Conservation (phyloP, 2,797 vertebrate species). For the Syngnathus acus region DNA sequence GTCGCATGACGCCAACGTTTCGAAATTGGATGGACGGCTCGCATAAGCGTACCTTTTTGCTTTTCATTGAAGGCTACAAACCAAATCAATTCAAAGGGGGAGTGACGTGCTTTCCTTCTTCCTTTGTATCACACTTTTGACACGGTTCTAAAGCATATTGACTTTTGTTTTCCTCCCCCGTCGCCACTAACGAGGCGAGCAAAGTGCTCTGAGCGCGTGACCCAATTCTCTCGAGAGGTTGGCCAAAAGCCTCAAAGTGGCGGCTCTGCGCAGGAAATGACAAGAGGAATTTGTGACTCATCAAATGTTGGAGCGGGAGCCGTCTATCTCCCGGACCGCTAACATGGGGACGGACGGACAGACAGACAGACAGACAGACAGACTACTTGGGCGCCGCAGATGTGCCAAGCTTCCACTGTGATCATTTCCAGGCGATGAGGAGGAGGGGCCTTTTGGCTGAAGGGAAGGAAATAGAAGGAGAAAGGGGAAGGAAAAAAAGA, state of each 20-base stretch:
- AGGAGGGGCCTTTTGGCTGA: slow-evolving; percentile 5
- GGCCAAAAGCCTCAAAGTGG: neutral
- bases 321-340: neutral
- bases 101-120: too few species aligned
- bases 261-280: neutral
- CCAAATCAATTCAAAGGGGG: too few species aligned
- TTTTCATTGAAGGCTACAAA: too few species aligned
- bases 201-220: neutral
- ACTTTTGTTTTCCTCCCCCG: too few species aligned
- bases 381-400: slow-evolving; percentile 21
- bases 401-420: slow-evolving; percentile 25
- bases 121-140: too few species aligned
- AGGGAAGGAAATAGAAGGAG: slow-evolving; percentile 20
- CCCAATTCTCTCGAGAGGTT: neutral
- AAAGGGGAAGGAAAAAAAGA: slow-evolving; percentile 12
- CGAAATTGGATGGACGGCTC: too few species aligned
- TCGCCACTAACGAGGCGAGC: too few species aligned
- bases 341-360: neutral
- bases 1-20: too few species aligned
- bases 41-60: too few species aligned
- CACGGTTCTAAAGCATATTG: too few species aligned
- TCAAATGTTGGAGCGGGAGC: neutral
- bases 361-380: neutral
- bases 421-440: slow-evolving; percentile 32
- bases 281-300: neutral